Evolutionary conservation across 2,797 vertebrate species (phyloP).

Genomic region (Dallia pectoralis): DNA sequence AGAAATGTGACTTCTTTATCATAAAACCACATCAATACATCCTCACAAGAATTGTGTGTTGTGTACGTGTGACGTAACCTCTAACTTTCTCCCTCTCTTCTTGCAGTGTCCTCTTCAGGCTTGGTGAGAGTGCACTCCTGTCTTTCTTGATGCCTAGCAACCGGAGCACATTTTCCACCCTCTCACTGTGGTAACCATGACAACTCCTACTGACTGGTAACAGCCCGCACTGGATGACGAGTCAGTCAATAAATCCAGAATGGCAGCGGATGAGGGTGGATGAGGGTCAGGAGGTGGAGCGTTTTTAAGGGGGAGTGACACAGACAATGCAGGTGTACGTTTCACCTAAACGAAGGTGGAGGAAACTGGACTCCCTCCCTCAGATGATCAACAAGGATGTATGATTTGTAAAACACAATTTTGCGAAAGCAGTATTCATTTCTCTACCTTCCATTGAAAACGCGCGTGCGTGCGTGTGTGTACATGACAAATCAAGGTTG

Average conservation of each 20-base stretch:
- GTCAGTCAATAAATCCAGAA: constrained; percentile 69
- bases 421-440: constrained; percentile 66
- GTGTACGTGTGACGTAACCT: constrained; percentile 38
- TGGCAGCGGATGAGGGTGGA: constrained; percentile 28
- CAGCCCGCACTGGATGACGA: constrained; percentile 62
- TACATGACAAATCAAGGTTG: constrained; percentile 20
- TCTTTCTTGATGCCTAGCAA: constrained; percentile 78
- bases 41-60: constrained; percentile 14
- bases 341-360: constrained; percentile 33
- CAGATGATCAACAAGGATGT: constrained; percentile 65
- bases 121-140: constrained; percentile 88
- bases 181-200: constrained; percentile 66
- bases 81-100: constrained; percentile 28
- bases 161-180: constrained; percentile 78
- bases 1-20: background rate
- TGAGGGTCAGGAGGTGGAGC: constrained; percentile 38
- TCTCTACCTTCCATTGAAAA: constrained; percentile 33
- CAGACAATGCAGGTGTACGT: constrained; percentile 24
- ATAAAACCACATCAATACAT: background rate
- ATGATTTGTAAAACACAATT: constrained; percentile 56
- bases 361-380: constrained; percentile 44
- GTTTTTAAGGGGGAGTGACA: constrained; percentile 38
- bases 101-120: constrained; percentile 96
- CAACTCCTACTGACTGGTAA: constrained; percentile 70
- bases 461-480: constrained; percentile 21